Percentiles rank a stretch among this genome's conserved stretches.
Evolutionary conservation across 2,888 invertebrate genomes (phyloP).

Genomic region (Scrobipalpa costella): DNA sequence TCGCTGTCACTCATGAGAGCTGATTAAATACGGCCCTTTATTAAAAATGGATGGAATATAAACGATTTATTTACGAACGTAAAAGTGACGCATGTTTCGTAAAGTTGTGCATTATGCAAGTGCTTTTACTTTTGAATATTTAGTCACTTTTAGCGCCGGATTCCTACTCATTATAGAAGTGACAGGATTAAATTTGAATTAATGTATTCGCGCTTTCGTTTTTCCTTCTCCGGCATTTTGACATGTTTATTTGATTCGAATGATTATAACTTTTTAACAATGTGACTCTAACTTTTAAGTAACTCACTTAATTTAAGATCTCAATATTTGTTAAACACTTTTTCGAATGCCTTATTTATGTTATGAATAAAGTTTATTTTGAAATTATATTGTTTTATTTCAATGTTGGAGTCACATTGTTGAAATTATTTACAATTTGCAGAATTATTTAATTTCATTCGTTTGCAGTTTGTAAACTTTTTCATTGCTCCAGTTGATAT

Average conservation of each 20-base stretch:
- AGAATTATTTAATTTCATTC: background rate
- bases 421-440: constrained; percentile 32
- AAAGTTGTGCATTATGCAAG: too few relatives aligned
- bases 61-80: too few relatives aligned
- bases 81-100: too few relatives aligned
- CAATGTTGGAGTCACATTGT: constrained; percentile 54
- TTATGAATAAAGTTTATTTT: constrained; percentile 38
- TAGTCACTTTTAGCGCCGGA: too few relatives aligned
- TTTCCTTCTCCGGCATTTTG: background rate
- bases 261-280: constrained; percentile 29
- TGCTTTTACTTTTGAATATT: too few relatives aligned
- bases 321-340: constrained; percentile 24
- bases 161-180: too few relatives aligned
- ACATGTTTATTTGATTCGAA: background rate
- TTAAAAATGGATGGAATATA: too few relatives aligned
- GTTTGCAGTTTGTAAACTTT: constrained; percentile 33
- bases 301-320: constrained; percentile 30
- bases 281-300: constrained; percentile 41
- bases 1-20: too few relatives aligned
- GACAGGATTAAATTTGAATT: too few relatives aligned
- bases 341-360: constrained; percentile 19
- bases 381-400: constrained; percentile 39
- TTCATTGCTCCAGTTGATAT: constrained; percentile 35
- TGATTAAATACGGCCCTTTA: too few relatives aligned
- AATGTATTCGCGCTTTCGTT: background rate